Base-by-base conservation (phyloP, 2,888 invertebrate genomes). In the Parnassius orleans region DNA sequence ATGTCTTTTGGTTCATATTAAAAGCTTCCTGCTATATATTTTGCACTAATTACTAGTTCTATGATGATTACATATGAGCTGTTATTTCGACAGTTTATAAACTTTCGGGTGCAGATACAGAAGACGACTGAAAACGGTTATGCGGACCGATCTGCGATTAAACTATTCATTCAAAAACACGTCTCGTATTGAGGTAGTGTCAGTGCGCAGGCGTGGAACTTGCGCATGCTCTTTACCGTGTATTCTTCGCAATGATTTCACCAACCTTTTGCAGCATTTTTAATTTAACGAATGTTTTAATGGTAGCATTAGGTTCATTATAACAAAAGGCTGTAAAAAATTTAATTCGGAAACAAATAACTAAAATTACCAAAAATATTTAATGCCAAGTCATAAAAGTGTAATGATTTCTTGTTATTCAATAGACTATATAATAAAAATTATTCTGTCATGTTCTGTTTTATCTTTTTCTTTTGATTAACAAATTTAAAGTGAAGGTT, bases 151-250 rank as follows among this genome's bases (percentile, higher is more conserved):
- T 76, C 77, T 63, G 71, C 76, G 76, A 81, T 78, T 82, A 81
- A 83, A 84, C 82, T 86, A 89, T 58, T 90, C 89, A 90, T 91
- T 91, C 88, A 90, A 90, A 84, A 90, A 90, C 87, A 87, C 83
- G 86, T 82, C 83, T 82, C 78, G 80, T 81, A 88, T 88, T 89
- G 87, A 89, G 90, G 90, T 89, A 84, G 85, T 84, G 79, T 69
- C 65, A 64, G 70, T 78, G 87, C 90, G 90, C 90, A 87, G 75
- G 89, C 89, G 90, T 79, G 79, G 43, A 55, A n/a, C 7, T 52
- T 70, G 78, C 87, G 84, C 88, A 80, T 78, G 89, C 90, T 86
- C 74, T 44, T 48, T n/a, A 57, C 56, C 48, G 50, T 41, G n/a
- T 63, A 53, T 70, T 71, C 69, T 76, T 75, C 80, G 86, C 90